Evolutionary conservation across 2,888 invertebrate species (phyloP).

Genomic region (Drosophila siamana): DNA sequence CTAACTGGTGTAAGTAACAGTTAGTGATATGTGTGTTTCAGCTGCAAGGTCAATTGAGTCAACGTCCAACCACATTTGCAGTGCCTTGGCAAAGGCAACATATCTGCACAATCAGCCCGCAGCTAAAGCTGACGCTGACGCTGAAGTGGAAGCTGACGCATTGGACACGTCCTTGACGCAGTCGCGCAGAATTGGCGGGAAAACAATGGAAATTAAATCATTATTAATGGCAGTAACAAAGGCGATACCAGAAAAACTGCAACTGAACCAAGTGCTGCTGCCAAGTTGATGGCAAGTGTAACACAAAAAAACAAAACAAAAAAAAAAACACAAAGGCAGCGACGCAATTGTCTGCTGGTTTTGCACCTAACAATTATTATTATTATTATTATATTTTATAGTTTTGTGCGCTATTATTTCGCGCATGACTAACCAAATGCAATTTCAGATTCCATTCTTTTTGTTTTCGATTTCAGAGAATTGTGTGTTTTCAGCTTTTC

Average conservation of each 20-base stretch:
- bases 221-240: constrained; percentile 64
- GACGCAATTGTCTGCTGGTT: constrained; percentile 41
- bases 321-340: constrained; percentile 26
- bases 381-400: constrained; percentile 45
- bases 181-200: constrained; percentile 50
- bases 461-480: constrained; percentile 43
- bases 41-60: constrained; percentile 50
- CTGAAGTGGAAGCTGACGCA: constrained; percentile 41
- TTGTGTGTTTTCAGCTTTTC: constrained; percentile 24
- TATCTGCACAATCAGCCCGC: constrained; percentile 59
- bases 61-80: constrained; percentile 18
- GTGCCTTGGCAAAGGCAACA: constrained; percentile 18
- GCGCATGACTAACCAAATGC: constrained; percentile 82
- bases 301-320: constrained; percentile 49
- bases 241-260: constrained; percentile 51
- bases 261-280: constrained; percentile 32
- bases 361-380: constrained; percentile 60
- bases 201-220: constrained; percentile 78
- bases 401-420: constrained; percentile 56
- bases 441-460: constrained; percentile 79
- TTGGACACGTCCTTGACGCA: constrained; percentile 61
- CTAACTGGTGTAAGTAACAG: constrained; percentile 11
- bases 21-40: constrained; percentile 10
- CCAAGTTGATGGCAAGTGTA: constrained; percentile 72
- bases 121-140: constrained; percentile 3